Conservation (phyloP, 2,797 vertebrate species). For the Diceros bicornis region DNA sequence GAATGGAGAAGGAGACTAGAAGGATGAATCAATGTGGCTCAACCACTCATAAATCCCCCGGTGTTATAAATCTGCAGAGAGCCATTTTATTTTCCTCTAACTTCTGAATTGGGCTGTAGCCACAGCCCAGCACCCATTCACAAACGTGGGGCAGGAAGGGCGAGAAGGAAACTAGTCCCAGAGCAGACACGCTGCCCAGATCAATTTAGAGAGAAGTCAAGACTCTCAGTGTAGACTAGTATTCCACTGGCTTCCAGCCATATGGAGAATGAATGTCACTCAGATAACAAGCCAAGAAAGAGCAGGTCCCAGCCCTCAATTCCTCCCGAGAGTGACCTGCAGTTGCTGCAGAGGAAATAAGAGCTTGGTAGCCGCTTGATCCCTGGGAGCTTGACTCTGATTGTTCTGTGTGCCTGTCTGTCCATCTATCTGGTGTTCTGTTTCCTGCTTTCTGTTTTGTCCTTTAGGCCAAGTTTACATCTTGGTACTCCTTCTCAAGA, state of each 20-base stretch:
- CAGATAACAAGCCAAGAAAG: conserved; percentile 66
- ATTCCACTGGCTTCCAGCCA: conserved; percentile 55
- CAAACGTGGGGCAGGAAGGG: not conserved
- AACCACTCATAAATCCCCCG: not conserved
- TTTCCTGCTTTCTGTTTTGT: conserved; percentile 76
- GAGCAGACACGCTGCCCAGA: conserved; percentile 77
- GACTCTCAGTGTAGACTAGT: conserved; percentile 71
- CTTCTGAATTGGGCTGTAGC: conserved; percentile 6
- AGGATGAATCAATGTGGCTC: not conserved
- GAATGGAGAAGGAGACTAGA: conserved; percentile 5
- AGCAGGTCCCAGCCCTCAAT: not conserved
- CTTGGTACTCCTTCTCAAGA: not conserved
- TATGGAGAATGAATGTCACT: conserved; percentile 63
- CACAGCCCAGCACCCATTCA: not conserved
- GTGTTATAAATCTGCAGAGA: not conserved
- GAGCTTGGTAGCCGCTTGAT: conserved; percentile 80
- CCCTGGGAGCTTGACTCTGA: conserved; percentile 54
- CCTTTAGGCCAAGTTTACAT: not conserved
- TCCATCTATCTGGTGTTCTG: conserved; percentile 19
- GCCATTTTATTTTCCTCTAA: conserved; percentile 50
- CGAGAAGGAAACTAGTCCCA: conserved; percentile 64
- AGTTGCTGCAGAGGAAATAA: conserved; percentile 79
- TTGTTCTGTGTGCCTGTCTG: conserved; percentile 20
- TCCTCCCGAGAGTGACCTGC: conserved; percentile 73
- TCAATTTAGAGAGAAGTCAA: conserved; percentile 83